Base-by-base conservation (phyloP, 2,888 invertebrate species). In the Caenorhabditis panamensis region DNA sequence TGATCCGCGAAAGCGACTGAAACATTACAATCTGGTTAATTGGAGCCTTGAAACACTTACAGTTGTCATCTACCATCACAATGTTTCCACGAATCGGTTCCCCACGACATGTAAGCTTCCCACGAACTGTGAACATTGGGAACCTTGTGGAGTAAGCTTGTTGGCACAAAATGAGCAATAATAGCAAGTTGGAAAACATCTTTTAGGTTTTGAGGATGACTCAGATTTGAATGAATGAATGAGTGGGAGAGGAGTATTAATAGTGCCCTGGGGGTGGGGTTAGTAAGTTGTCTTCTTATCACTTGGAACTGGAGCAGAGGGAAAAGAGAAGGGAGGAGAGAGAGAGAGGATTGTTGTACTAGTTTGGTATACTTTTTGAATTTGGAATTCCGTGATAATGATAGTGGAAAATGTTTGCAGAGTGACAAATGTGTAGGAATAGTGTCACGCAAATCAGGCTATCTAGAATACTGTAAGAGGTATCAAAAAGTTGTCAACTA, bases 51-150 rank as follows among this genome's bases (percentile, higher is more conserved):
- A n/a, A n/a, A n/a, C n/a, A 51, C 73, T 64, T 20, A 73, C 73
- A 59, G 22, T 73, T 66, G 26, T 59, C 59, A 41, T 73, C 73
- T 2, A 59, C 26, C 73, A 73, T 73, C 13, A 73, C 20, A n/a
- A 73, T 59, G n/a, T 64, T 59, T 22, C 73, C 73, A 11, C 26
- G 26, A 5, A 66, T 41, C 3, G 73, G 73, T 8, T 66, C 49
- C 2, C 73, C 66, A 28, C 22, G 20, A 26, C 73, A 73, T 4
- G 26, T 64, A n/a, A 73, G 5, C 8, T 26, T 59, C 26, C 73
- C 73, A 1, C 20, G 31, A 6, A 73, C 37, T 22, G 5, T 20
- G n/a, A 73, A 73, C 18, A 20, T 49, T 47, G 56, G 63, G 28
- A 49, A 58, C 9, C 56, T 62, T 1, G 71, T 63, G 18, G 62